These are phyloP conservation scores for Pholis gunnellus DNA, from an alignment of 2,113 vertebrate species.

Conservation along the genomic window DNA sequence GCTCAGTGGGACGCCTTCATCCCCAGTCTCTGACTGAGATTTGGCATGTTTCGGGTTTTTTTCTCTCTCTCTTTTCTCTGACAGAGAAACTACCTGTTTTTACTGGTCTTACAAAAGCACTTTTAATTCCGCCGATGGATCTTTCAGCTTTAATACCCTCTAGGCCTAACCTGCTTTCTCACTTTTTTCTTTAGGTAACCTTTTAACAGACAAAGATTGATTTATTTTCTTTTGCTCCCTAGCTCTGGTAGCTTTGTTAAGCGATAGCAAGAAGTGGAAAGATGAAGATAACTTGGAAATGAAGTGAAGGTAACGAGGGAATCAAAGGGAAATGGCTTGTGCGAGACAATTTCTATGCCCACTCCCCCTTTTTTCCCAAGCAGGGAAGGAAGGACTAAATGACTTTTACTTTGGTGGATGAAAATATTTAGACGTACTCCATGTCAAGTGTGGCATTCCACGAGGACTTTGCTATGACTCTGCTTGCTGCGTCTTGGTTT, in stretches of 20 bases:
- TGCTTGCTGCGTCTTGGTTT: constrained; percentile 1
- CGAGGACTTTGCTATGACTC: constrained; percentile 2
- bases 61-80: neutral
- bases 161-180: constrained; percentile 73
- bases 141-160: constrained; percentile 58
- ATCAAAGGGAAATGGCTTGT: constrained; percentile 66
- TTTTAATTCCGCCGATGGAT: constrained; percentile 52
- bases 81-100: constrained; percentile 42
- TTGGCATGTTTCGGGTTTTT: constrained; percentile 15
- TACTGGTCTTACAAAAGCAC: constrained; percentile 35
- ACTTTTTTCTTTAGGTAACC: constrained; percentile 64
- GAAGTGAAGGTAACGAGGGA: constrained; percentile 69
- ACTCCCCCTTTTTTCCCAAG: constrained; percentile 26
- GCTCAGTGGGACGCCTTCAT: constrained; percentile 35
- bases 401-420: constrained; percentile 50
- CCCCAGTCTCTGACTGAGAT: constrained; percentile 30
- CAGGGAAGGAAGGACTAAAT: constrained; percentile 44
- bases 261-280: constrained; percentile 38
- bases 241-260: constrained; percentile 50
- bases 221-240: constrained; percentile 34
- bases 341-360: constrained; percentile 63
- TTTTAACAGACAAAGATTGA: constrained; percentile 71
- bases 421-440: constrained; percentile 60
- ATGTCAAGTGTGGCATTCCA: constrained; percentile 27
- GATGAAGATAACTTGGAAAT: constrained; percentile 68